Evolutionary conservation across 2,797 vertebrate genomes (phyloP).

Genomic region (Gymnothorax reevesii): DNA sequence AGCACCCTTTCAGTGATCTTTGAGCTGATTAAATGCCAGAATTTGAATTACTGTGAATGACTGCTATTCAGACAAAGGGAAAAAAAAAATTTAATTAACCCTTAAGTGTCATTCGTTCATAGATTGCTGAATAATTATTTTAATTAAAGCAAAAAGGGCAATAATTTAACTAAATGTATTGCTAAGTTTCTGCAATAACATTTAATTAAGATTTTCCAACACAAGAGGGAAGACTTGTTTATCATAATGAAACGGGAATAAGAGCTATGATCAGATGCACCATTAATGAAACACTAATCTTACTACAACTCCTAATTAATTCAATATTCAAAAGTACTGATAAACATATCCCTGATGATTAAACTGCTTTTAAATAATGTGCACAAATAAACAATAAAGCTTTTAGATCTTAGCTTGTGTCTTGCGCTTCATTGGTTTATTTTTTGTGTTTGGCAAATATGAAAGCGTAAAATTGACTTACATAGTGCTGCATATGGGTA

Average conservation of each 20-base stretch:
- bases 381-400: neutral
- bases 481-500: neutral
- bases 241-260: neutral
- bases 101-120: neutral
- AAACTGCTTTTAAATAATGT: neutral
- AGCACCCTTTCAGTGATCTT: neutral
- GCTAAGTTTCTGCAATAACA: neutral
- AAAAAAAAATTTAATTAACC: neutral
- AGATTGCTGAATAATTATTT: conserved; percentile 7
- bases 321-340: neutral
- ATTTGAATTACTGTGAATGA: neutral
- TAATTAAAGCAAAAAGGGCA: conserved; percentile 6
- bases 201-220: neutral
- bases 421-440: neutral
- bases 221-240: neutral
- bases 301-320: neutral
- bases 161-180: neutral
- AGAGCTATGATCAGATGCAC: neutral
- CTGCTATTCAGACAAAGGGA: neutral
- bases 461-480: neutral
- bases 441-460: neutral
- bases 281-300: neutral
- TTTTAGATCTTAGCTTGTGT: neutral
- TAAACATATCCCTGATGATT: neutral
- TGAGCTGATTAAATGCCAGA: neutral